Conservation (phyloP, 2,113 vertebrate species). For the Craseonycteris thonglongyai region DNA sequence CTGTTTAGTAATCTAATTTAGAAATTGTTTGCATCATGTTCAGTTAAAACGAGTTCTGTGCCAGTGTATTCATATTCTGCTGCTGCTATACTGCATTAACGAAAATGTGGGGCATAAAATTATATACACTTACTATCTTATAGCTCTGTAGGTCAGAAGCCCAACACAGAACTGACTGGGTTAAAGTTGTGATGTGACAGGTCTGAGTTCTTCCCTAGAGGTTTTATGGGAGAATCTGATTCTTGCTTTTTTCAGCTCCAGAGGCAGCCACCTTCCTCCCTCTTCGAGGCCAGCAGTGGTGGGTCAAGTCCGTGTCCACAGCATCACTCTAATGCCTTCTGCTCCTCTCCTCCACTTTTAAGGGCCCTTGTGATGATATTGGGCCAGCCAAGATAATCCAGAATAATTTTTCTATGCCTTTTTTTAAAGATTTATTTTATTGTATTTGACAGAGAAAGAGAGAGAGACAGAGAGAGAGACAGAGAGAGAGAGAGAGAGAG, state of each 20-base stretch:
- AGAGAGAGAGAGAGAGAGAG: too few species aligned
- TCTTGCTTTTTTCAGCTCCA: neutral
- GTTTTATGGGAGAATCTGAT: neutral
- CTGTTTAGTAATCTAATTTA: neutral
- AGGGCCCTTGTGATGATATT: neutral
- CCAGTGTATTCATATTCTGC: neutral
- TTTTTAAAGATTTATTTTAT: too few species aligned
- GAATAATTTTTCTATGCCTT: neutral
- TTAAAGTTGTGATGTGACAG: neutral
- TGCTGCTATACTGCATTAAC: neutral
- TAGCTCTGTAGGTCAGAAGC: neutral
- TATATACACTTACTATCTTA: neutral
- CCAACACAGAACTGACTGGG: neutral
- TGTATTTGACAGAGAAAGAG: too few species aligned
- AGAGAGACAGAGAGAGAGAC: too few species aligned
- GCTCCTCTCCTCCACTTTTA: neutral
- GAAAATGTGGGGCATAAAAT: neutral
- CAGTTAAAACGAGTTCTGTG: neutral
- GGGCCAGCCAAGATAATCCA: neutral
- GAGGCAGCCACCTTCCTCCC: neutral
- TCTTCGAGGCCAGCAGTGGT: neutral
- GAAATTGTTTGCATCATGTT: neutral
- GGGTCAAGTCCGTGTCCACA: neutral
- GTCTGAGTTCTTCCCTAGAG: neutral
- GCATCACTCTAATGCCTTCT: neutral